phyloP scores from a whole-genome alignment of 64 coral and sea anemone species.

The Stichodactyla helianthus region DNA sequence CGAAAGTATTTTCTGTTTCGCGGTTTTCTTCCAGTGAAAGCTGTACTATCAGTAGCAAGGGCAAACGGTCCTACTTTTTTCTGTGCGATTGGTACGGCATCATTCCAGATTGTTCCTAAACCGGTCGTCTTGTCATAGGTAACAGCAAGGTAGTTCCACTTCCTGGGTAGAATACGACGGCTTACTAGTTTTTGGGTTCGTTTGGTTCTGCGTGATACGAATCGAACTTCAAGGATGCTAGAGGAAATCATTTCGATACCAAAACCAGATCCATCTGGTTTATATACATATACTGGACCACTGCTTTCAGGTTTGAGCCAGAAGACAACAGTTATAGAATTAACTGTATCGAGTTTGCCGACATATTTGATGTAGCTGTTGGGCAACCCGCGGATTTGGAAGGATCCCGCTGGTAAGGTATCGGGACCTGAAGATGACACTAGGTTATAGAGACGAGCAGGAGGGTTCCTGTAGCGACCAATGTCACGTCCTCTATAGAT shows the following conservation, averaged over 20 bases:
- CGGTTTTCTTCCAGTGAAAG: slow-evolving; percentile 34
- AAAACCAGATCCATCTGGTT: slow-evolving; percentile 48
- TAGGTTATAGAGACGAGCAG: slow-evolving; percentile 47
- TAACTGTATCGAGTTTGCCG: slow-evolving; percentile 59
- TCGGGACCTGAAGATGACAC: slow-evolving; percentile 53
- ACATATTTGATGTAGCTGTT: slow-evolving; percentile 75
- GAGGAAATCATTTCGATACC: slow-evolving; percentile 37
- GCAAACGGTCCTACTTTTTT: slow-evolving; percentile 31
- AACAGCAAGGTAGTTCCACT: slow-evolving; percentile 57
- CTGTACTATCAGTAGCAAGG: slow-evolving; percentile 45
- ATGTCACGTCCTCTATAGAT: slow-evolving; percentile 66
- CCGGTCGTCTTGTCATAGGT: slow-evolving; percentile 35
- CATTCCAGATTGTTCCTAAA: slow-evolving; percentile 47
- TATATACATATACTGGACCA: slow-evolving; percentile 74
- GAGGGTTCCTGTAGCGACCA: slow-evolving; percentile 63
- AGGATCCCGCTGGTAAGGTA: slow-evolving; percentile 57
- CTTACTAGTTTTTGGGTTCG: background rate
- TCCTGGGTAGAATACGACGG: slow-evolving; percentile 25
- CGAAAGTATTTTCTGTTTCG: slow-evolving; percentile 42
- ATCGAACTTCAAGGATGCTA: slow-evolving; percentile 31
- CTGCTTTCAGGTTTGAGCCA: slow-evolving; percentile 64
- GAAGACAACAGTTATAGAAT: slow-evolving; percentile 60
- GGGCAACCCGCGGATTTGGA: slow-evolving; percentile 48
- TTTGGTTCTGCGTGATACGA: slow-evolving; percentile 33
- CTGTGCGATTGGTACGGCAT: slow-evolving; percentile 52